Base-by-base conservation (phyloP, 2,888 invertebrate species). In the Aelia acuminata region DNA sequence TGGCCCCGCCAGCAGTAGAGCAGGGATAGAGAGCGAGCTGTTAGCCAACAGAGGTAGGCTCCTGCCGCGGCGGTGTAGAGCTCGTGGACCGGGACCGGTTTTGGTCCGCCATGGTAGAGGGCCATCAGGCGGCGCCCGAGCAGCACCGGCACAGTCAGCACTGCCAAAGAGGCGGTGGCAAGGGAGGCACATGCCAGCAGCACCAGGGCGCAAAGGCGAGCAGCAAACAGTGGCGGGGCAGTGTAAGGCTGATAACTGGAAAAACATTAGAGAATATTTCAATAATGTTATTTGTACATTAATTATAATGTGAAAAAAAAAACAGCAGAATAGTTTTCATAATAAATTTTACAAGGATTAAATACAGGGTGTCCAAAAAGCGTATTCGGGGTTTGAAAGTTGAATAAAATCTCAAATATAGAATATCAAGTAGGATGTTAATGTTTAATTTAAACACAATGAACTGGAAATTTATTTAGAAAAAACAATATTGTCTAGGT, bases 1-100 rank as follows among this genome's bases (percentile, higher is more conserved):
- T 75, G 70, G 53, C 87, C 87, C 26, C 87, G 70, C 96, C 98
- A 97, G 90, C 96, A 96, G 87, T 96, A 94, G 35, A 97, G 94
- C 75, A 98, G 94, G 15, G 96, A 95, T 35, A 96, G 94, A 26
- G 96, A 96, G 53, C 98, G 95, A 0, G 97, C 96, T n/a, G 95
- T 93, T 89, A 98, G 94, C 98, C 99, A 99, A 92, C 98, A 98
- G 26, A 98, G 94, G 93, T 99, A 99, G 90, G 98, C 96, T 10
- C 99, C 96, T 92, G 97, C 97, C 0, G 98, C 98, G 0, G 98
- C 97, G 0, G 99, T 99, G 92, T 99, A 99, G 8, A 99, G 93
- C 93, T 99, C 99, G 92, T 99, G 99, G 0, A 98, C 90, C 53
- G 87, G 87, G 4, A 80, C 84, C 22, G 87, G 87, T 18, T 87